Conservation (phyloP, 1,140 invertebrate genomes). For the Tetramorium alpestre region DNA sequence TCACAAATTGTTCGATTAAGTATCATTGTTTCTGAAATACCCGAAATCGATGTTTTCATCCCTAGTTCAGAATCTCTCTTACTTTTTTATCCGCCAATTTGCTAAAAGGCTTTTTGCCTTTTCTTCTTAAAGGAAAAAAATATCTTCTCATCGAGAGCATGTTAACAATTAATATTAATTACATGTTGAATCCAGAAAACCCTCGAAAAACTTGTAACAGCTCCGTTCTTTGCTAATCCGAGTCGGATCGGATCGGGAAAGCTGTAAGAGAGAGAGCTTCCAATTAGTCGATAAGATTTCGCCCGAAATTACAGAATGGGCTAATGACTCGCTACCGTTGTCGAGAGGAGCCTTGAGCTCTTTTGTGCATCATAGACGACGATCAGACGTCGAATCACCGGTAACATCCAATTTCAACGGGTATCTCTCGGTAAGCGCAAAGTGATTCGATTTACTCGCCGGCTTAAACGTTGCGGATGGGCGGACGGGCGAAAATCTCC, state of each 20-base stretch:
- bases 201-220: neutral
- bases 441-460: slow-evolving; percentile 50
- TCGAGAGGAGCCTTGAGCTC: neutral
- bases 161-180: neutral
- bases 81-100: neutral
- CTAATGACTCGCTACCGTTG: slow-evolving; percentile 29
- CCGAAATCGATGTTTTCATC: neutral
- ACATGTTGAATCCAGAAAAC: no score
- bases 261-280: neutral
- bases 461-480: slow-evolving; percentile 28
- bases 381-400: slow-evolving; percentile 45
- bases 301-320: slow-evolving; percentile 26
- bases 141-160: neutral
- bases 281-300: slow-evolving; percentile 32
- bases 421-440: slow-evolving; percentile 47
- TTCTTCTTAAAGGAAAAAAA: neutral
- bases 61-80: neutral
- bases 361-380: slow-evolving; percentile 38
- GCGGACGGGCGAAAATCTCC: slow-evolving; percentile 23
- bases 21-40: no score
- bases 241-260: neutral
- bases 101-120: neutral
- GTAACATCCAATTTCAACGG: slow-evolving; percentile 46
- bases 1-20: neutral
- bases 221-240: neutral